These are phyloP conservation scores for Platichthys flesus DNA, from an alignment of 2,113 vertebrate genomes.

Conservation along the genomic window DNA sequence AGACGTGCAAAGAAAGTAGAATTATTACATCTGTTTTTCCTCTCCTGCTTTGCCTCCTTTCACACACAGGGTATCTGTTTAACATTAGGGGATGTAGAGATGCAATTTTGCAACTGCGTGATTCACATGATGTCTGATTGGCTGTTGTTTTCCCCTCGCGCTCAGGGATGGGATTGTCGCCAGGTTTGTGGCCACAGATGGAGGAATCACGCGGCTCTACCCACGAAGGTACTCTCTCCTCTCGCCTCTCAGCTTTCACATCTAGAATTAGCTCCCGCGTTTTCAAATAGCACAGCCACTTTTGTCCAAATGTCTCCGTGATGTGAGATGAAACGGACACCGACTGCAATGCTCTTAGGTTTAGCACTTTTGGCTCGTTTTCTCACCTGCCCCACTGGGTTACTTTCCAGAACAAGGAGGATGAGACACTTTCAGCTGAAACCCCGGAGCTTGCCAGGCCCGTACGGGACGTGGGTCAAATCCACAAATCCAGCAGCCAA, in stretches of 20 bases:
- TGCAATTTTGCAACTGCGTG: not conserved
- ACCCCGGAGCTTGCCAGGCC: constrained; percentile 44
- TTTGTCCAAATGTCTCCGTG: constrained; percentile 25
- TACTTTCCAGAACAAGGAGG: constrained; percentile 42
- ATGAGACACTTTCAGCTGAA: constrained; percentile 53
- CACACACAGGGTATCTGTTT: constrained; percentile 53
- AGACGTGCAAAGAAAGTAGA: constrained; percentile 39
- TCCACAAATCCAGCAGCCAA: constrained; percentile 22
- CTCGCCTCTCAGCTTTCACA: constrained; percentile 20
- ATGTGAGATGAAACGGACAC: constrained; percentile 59
- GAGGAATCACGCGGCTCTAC: constrained; percentile 95
- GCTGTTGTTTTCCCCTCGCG: constrained; percentile 47
- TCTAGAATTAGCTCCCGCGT: not conserved
- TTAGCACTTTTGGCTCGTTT: constrained; percentile 48
- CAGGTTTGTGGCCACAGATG: constrained; percentile 96
- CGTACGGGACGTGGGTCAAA: constrained; percentile 42
- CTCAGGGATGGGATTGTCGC: constrained; percentile 89
- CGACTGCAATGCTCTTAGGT: constrained; percentile 25
- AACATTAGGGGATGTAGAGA: constrained; percentile 50
- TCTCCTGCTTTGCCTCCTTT: constrained; percentile 49
- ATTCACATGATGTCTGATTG: constrained; percentile 50
- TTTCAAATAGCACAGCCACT: not conserved
- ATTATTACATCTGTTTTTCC: constrained; percentile 49
- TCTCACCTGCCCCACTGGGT: constrained; percentile 56
- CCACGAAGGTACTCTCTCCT: constrained; percentile 88